These are phyloP conservation scores for Vesta saturnalis DNA, from an alignment of 2,888 invertebrate genomes.

Conservation along the genomic window DNA sequence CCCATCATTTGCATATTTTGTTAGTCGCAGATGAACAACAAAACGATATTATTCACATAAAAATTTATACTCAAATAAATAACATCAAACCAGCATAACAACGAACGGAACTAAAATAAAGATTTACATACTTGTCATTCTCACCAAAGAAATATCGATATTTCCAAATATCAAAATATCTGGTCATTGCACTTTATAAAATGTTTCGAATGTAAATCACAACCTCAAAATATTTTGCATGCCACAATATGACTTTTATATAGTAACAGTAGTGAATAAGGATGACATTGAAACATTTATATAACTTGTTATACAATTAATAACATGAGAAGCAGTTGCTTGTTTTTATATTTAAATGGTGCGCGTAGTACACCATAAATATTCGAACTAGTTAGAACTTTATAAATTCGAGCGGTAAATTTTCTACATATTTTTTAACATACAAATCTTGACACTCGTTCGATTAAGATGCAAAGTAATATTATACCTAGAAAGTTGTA, in stretches of 20 bases:
- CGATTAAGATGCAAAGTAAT: slow-evolving; percentile 1
- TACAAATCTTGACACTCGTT: neutral
- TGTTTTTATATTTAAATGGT: slow-evolving; percentile 43
- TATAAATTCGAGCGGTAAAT: neutral
- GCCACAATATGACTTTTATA: slow-evolving; percentile 41
- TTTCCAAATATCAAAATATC: slow-evolving; percentile 9
- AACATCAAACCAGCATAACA: neutral
- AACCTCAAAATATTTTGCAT: slow-evolving; percentile 43
- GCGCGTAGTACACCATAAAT: slow-evolving; percentile 44
- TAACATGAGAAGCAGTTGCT: slow-evolving; percentile 32
- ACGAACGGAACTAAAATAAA: neutral
- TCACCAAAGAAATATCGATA: no score
- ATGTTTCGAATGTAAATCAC: slow-evolving; percentile 38
- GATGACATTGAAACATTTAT: slow-evolving; percentile 45
- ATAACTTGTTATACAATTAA: slow-evolving; percentile 43
- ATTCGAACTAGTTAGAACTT: slow-evolving; percentile 29
- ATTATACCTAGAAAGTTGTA: slow-evolving; percentile 1
- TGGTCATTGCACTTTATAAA: slow-evolving; percentile 31
- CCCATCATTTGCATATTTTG: neutral
- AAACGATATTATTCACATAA: neutral
- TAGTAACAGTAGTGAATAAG: slow-evolving; percentile 42
- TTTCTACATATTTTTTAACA: neutral
- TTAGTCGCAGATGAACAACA: no score
- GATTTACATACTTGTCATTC: no score
- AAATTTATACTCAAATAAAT: neutral